A percentile compares a stretch with the other conserved stretches of the same genome.
These are phyloP conservation scores for Chloropsis cyanopogon DNA, from an alignment of 2,113 vertebrate species.

Conservation along the genomic window DNA sequence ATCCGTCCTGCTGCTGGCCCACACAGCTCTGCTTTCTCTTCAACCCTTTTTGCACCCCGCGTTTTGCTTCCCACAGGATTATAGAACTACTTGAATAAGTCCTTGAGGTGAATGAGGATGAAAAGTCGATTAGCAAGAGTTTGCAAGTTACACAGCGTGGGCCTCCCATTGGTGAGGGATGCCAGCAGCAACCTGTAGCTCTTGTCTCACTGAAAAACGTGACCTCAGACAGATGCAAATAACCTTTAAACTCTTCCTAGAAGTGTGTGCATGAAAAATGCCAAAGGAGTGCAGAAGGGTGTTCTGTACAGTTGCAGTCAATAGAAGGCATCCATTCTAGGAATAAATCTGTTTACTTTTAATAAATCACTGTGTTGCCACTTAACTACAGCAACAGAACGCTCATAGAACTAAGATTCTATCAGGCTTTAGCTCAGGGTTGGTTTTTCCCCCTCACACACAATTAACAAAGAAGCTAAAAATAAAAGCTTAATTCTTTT, in stretches of 20 bases:
- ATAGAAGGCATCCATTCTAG: background rate
- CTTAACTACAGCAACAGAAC: background rate
- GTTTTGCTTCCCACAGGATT: background rate
- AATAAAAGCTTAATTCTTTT: background rate
- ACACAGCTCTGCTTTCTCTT: background rate
- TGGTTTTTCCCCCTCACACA: rapidly evolving
- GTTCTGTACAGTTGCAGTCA: background rate
- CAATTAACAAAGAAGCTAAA: background rate
- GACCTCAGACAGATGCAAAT: background rate
- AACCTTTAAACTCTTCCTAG: background rate
- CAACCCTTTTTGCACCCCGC: rapidly evolving
- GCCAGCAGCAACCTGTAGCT: background rate
- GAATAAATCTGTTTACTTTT: background rate
- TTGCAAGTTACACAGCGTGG: rapidly evolving
- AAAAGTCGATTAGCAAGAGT: background rate
- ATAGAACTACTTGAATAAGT: no score
- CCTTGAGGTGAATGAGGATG: background rate
- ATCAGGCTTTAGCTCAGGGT: background rate
- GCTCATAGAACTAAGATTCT: background rate
- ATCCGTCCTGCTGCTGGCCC: rapidly evolving
- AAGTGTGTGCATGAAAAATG: background rate
- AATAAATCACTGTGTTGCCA: background rate
- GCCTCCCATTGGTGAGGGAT: background rate
- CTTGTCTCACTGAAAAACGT: background rate
- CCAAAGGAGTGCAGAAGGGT: background rate